Evolutionary conservation across 2,888 invertebrate genomes (phyloP).

Genomic region (Acleris literana): DNA sequence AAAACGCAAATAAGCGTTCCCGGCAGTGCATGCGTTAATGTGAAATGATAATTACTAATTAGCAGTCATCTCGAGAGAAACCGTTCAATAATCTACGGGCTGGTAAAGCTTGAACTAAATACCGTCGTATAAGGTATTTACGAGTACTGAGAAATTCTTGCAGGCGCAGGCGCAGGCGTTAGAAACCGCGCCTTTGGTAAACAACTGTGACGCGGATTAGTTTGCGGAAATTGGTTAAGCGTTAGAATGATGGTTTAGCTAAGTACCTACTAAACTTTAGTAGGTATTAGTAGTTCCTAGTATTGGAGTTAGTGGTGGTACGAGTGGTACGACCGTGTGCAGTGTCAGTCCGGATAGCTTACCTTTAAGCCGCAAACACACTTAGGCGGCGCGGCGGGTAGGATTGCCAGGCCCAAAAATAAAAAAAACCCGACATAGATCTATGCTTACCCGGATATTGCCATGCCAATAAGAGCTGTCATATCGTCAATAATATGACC

Average conservation of each 20-base stretch:
- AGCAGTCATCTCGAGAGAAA: background rate
- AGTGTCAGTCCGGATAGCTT: too few relatives aligned
- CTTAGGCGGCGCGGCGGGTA: too few relatives aligned
- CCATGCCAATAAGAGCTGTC: too few relatives aligned
- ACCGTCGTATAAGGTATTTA: conserved; percentile 1
- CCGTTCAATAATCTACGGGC: background rate
- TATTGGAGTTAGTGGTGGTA: too few relatives aligned
- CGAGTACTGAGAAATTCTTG: background rate
- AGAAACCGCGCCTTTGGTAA: background rate
- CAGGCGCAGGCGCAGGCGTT: conserved; percentile 1
- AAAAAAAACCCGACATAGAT: too few relatives aligned
- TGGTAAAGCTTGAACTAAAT: background rate
- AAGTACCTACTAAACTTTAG: background rate
- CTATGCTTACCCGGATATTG: too few relatives aligned
- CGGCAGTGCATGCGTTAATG: too few relatives aligned
- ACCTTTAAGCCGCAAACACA: too few relatives aligned
- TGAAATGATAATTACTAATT: conserved; percentile 5
- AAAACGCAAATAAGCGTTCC: too few relatives aligned
- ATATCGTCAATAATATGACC: too few relatives aligned
- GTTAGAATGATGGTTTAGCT: background rate
- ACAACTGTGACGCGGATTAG: background rate
- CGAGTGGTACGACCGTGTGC: too few relatives aligned
- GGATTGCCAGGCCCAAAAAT: too few relatives aligned
- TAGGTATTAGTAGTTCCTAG: background rate
- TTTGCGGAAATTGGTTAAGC: background rate